These are phyloP conservation scores for Channa argus DNA, from an alignment of 2,113 vertebrate species.

Conservation along the genomic window DNA sequence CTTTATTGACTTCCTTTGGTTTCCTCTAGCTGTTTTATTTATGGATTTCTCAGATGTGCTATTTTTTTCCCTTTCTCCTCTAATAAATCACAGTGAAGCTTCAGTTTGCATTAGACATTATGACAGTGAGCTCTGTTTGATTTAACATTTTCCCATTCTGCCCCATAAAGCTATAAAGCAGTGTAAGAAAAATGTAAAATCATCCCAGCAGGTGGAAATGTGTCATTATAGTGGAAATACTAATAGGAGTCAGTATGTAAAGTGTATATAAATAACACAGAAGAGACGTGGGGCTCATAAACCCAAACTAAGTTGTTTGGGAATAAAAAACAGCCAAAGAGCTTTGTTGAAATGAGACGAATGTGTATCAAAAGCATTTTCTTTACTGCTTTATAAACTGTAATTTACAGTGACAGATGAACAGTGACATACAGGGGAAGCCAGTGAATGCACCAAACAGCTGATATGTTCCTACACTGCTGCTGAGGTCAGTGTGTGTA, in stretches of 20 bases:
- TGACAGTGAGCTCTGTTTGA: conserved; percentile 44
- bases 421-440: conserved; percentile 33
- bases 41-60: conserved; percentile 36
- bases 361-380: conserved; percentile 3
- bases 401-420: conserved; percentile 49
- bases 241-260: conserved; percentile 6
- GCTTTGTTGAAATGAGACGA: conserved; percentile 6
- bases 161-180: conserved; percentile 38
- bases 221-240: conserved; percentile 20
- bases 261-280: conserved; percentile 9
- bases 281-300: conserved; percentile 4
- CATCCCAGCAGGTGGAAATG: conserved; percentile 19
- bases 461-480: conserved; percentile 40
- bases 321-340: background rate
- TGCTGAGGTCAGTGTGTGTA: conserved; percentile 23
- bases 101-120: conserved; percentile 34
- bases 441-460: conserved; percentile 34
- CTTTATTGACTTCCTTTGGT: conserved; percentile 59
- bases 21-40: conserved; percentile 57
- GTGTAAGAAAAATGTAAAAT: conserved; percentile 30
- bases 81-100: conserved; percentile 48
- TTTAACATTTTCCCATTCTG: conserved; percentile 46
- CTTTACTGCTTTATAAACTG: conserved; percentile 24
- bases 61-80: background rate
- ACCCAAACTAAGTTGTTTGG: background rate